Evolutionary conservation across 2,113 vertebrate species (phyloP).

Genomic region (Turdus rufiventris): DNA sequence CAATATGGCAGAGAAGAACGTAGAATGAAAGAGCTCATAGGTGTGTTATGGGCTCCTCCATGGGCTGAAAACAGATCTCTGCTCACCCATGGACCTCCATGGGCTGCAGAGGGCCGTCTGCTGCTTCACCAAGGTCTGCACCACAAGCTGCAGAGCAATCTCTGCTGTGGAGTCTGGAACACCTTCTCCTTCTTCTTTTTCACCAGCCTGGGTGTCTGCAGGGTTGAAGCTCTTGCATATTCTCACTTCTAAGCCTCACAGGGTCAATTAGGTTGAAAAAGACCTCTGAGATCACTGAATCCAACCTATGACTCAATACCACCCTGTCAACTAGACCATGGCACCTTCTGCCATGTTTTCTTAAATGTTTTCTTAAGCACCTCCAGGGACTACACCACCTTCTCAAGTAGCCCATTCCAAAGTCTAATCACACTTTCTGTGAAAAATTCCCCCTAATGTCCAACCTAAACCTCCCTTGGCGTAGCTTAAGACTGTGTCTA

Average conservation of each 20-base stretch:
- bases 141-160: accelerated
- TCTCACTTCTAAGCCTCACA: background rate
- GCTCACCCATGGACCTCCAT: background rate
- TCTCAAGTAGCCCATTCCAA: background rate
- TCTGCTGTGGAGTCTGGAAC: accelerated
- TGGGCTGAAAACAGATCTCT: background rate
- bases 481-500: background rate
- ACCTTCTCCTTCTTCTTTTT: background rate
- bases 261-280: background rate
- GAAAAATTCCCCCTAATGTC: background rate
- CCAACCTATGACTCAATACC: background rate
- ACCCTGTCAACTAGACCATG: background rate
- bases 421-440: background rate
- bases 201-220: background rate
- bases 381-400: background rate
- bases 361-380: background rate
- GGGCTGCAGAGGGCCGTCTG: background rate
- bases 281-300: accelerated
- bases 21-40: background rate
- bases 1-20: background rate
- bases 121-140: background rate
- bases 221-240: background rate
- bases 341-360: background rate
- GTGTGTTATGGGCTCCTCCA: background rate
- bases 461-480: background rate